phyloP scores from a whole-genome alignment of 2,797 vertebrate genomes.

The Lagorchestes hirsutus region DNA sequence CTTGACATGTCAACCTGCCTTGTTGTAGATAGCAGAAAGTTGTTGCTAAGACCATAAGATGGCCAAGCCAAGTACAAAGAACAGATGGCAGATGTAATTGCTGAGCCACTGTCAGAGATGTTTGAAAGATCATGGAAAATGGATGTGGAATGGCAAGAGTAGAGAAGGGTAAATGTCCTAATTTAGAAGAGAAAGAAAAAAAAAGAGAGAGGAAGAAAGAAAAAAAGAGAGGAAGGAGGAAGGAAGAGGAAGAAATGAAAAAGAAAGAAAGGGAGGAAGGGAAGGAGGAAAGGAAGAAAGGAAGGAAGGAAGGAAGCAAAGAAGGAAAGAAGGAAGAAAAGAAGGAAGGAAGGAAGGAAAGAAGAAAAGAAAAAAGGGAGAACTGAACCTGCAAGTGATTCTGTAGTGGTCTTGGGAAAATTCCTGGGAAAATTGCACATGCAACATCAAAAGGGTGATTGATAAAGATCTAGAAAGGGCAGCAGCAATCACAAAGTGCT shows the following conservation, averaged over 20 bases:
- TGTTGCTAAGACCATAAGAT: background rate
- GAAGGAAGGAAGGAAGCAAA: accelerated
- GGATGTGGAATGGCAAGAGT: background rate
- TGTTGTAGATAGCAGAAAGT: background rate
- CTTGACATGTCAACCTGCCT: background rate
- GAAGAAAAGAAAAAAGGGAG: background rate
- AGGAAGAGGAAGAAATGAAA: background rate
- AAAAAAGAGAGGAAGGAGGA: background rate
- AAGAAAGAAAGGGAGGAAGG: background rate
- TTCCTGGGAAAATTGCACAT: background rate
- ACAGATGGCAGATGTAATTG: background rate
- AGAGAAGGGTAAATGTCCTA: background rate
- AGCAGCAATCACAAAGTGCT: background rate
- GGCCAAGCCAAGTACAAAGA: background rate
- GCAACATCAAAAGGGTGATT: background rate
- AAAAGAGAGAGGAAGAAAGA: background rate
- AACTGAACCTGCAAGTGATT: background rate
- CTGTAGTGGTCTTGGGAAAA: background rate
- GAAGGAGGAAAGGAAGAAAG: background rate
- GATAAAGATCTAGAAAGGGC: background rate
- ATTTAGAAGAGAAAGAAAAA: background rate
- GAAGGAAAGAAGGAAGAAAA: no score
- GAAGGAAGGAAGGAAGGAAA: background rate
- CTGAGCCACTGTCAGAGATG: background rate
- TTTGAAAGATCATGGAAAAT: background rate